Base-by-base conservation (phyloP, 2,113 vertebrate species). In the Actinemys pallida region DNA sequence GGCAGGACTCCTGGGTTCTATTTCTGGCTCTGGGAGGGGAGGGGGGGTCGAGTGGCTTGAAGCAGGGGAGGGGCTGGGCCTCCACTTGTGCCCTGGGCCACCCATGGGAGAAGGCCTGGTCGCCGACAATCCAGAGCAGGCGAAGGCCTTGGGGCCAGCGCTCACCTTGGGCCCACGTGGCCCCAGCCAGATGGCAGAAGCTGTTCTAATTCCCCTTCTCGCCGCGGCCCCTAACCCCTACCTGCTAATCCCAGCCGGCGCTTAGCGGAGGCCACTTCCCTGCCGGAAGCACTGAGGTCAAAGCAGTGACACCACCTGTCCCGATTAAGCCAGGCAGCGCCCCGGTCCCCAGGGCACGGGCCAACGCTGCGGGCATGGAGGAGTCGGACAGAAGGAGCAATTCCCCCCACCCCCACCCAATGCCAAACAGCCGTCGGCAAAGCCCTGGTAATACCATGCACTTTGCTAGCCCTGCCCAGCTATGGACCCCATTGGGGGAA, bases 1-100 rank as follows among this genome's bases (percentile, higher is more conserved):
- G 65, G 35, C 65, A 10, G 65, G 65, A n/a, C 17, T n/a, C 35
- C 65, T n/a, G 35, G 65, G 35, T 39, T 20, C 65, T 39, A 9
- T 69, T 69, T 84, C 85, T 85, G 79, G 94, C 95, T 95, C 94
- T 35, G 14, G 75, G 94, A 88, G 94, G 93, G 96, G 94, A 92
- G 91, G 93, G 72, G 88, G 94, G 86, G 87, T 83, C 87, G 20
- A 89, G 82, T 42, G 50, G 93, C 49, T 9, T 84, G 50, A 22
- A 81, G 90, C 47, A 47, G 86, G 90, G 90, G 89, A 87, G 78
- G 65, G 96, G 91, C 81, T 59, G 49, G 50, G 76, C 89, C 45
- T 47, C 45, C 45, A 47, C 45, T 47, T 47, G 45, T 8, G 45
- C 45, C 45, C 45, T 47, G 45, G 45, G 45, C 45, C 45, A 8